A percentile compares a stretch with the other conserved stretches of the same genome.
phyloP scores from a whole-genome alignment of 37 sponge, comb jelly and placozoan species.

The Eunapius fragilis region DNA sequence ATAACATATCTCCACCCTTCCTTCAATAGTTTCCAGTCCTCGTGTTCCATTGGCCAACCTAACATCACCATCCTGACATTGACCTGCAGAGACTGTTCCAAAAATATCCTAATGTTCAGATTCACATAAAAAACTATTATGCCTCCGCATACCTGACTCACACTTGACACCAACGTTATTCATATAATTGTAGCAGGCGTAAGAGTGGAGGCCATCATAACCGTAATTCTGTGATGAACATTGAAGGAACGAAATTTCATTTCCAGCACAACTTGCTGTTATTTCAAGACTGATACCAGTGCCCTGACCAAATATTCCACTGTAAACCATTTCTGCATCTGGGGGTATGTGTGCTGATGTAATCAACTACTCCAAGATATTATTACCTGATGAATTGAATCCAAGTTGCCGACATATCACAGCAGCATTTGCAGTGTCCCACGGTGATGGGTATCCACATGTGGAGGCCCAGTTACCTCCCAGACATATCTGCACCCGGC shows the following conservation, averaged over 20 bases:
- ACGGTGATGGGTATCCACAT: neutral
- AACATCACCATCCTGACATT: slow-evolving; percentile 6
- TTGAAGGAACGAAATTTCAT: neutral
- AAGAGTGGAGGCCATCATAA: too few species aligned
- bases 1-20: slow-evolving; percentile 43
- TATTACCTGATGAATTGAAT: neutral
- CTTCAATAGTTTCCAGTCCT: neutral
- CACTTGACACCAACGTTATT: neutral
- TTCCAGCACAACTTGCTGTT: neutral
- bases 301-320: neutral
- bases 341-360: neutral
- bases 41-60: slow-evolving; percentile 1
- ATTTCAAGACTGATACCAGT: neutral
- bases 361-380: neutral
- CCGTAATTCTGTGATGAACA: neutral
- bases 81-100: neutral
- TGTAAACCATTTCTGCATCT: neutral
- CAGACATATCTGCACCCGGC: slow-evolving; percentile 2
- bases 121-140: neutral
- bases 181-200: too few species aligned
- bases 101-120: too few species aligned
- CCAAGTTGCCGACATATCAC: neutral
- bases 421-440: neutral
- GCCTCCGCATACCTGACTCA: neutral
- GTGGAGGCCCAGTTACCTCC: neutral